A percentile compares a stretch with the other conserved stretches of the same genome.
phyloP scores from a whole-genome alignment of 2,888 invertebrate species.

The Priapulus caudatus region DNA sequence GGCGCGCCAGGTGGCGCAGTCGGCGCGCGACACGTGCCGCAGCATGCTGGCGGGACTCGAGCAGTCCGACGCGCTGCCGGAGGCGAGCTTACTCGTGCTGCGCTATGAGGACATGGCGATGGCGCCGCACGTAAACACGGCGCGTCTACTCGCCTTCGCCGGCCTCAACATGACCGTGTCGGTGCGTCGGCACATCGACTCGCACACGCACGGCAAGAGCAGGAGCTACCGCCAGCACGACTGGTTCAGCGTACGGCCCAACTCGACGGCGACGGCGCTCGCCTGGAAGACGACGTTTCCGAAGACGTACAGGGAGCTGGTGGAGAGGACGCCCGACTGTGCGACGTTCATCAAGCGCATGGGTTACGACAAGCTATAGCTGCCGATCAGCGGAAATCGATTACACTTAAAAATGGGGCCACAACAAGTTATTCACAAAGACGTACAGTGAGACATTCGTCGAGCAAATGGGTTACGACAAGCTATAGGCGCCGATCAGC shows the following conservation, averaged over 20 bases:
- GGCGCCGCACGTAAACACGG: not conserved
- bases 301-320: not conserved
- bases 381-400: no score
- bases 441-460: no score
- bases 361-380: slow-evolving; percentile 3
- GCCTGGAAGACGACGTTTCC: not conserved
- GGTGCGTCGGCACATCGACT: not conserved
- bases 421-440: no score
- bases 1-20: not conserved
- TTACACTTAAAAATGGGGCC: no score
- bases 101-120: slow-evolving; percentile 1
- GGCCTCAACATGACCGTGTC: not conserved
- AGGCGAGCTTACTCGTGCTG: not conserved
- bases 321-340: not conserved
- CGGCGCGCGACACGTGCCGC: not conserved
- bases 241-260: not conserved
- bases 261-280: not conserved
- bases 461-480: no score
- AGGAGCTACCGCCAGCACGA: not conserved
- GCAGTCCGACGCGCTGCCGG: not conserved
- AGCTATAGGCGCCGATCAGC: no score
- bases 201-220: not conserved
- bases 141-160: not conserved
- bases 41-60: not conserved
- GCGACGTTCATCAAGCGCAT: not conserved